phyloP scores from a whole-genome alignment of 2,888 invertebrate species.

The Aproaerema taeniolella region DNA sequence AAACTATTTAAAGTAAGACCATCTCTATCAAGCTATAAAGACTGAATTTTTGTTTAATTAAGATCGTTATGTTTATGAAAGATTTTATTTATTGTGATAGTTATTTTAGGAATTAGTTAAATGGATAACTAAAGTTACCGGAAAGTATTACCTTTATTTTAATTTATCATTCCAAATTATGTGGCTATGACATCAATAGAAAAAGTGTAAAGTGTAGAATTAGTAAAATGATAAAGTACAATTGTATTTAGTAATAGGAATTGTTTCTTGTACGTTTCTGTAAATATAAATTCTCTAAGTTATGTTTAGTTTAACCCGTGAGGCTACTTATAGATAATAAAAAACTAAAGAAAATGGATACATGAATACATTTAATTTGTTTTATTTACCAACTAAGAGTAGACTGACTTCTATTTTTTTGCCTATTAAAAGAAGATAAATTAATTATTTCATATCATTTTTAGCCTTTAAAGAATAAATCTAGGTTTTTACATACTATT shows the following conservation, averaged over 20 bases:
- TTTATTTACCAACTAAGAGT: constrained; percentile 44
- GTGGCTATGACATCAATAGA: constrained; percentile 53
- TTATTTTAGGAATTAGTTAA: constrained; percentile 42
- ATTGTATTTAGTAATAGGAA: constrained; percentile 16
- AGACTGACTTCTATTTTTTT: no score
- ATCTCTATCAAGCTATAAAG: no score
- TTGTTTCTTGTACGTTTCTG: constrained; percentile 36
- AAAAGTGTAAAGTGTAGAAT: constrained; percentile 29
- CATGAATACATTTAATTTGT: constrained; percentile 31
- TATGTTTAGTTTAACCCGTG: constrained; percentile 35
- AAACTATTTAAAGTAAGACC: no score
- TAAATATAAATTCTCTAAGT: constrained; percentile 50
- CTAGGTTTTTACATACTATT: no score
- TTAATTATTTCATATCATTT: no score
- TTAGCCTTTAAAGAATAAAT: no score
- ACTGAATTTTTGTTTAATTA: constrained; percentile 62
- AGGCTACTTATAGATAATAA: constrained; percentile 53
- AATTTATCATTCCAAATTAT: constrained; percentile 53
- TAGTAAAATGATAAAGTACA: constrained; percentile 7
- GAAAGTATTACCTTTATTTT: constrained; percentile 69
- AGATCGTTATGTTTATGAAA: constrained; percentile 64
- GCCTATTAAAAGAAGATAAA: no score
- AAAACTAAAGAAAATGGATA: constrained; percentile 33
- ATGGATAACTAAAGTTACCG: constrained; percentile 71
- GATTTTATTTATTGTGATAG: constrained; percentile 72